These are phyloP conservation scores for Esox lucius DNA, from an alignment of 2,797 vertebrate genomes.

Conservation along the genomic window DNA sequence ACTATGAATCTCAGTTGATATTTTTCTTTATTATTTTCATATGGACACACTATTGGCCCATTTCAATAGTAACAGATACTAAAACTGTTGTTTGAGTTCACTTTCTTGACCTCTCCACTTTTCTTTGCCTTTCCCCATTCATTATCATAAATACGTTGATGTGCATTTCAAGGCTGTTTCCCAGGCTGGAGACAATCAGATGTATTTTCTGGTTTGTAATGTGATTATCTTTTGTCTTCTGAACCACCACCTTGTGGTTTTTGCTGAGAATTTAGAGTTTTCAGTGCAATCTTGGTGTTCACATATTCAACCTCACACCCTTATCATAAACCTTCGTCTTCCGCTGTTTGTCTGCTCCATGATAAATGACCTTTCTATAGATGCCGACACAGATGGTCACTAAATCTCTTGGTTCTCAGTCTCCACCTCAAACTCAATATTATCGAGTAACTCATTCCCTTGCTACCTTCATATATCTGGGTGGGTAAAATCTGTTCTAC, in stretches of 20 bases:
- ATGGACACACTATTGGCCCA: conserved; percentile 20
- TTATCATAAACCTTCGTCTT: not conserved
- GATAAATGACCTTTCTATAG: conserved; percentile 59
- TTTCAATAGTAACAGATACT: conserved; percentile 32
- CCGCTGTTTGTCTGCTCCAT: conserved; percentile 28
- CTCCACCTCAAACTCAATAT: conserved; percentile 37
- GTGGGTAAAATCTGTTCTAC: conserved; percentile 49
- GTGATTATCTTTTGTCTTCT: conserved; percentile 21
- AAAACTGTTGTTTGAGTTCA: not conserved
- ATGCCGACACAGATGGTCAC: conserved; percentile 43
- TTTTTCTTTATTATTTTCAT: conserved; percentile 45
- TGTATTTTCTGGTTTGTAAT: conserved; percentile 16
- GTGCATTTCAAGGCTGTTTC: not conserved
- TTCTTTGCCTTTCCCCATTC: not conserved
- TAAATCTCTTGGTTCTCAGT: conserved; percentile 43
- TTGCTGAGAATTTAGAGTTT: not conserved
- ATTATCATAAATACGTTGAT: not conserved
- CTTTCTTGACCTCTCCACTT: not conserved
- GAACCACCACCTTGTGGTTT: not conserved
- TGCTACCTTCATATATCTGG: conserved; percentile 26
- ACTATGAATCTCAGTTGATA: conserved; percentile 47
- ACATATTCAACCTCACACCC: conserved; percentile 20
- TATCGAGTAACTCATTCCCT: conserved; percentile 25
- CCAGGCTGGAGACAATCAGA: not conserved
- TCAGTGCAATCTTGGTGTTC: conserved; percentile 11